Evolutionary conservation across 2,797 vertebrate species (phyloP), one percentile per base, ranked within the genome.

Genomic region (Clarias pachynema): DNA sequence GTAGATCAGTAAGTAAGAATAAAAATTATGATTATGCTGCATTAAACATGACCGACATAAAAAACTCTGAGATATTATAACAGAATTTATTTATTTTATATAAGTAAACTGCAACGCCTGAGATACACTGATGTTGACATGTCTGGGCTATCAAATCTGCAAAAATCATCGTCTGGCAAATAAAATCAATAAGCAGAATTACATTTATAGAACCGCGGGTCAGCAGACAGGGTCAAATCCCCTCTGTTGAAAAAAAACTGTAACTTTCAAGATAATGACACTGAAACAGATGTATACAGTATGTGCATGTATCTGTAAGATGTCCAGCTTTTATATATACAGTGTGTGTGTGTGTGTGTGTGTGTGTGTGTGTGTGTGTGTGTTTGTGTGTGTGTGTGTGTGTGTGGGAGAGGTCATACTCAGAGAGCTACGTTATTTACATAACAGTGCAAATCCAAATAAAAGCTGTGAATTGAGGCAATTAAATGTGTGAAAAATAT

Each of bases 401-500:
- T 49, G 24, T 75, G 15, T 20, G n/a, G 49, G 26, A 24, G 56
- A 59, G 56, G 29, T 59, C 74, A 78, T 34, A 78, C 20, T 29
- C 20, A 7, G 56, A 24, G 56, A 60, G 56, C 74, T 37, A 34
- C 29, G 34, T 60, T 78, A 34, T 59, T 59, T 77, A 59, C 20
- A 60, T 34, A 59, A 34, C 29, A 59, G 24, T 59, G 29, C 56
- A 59, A 75, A 26, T 56, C 26, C 18, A 29, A 59, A 77, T 22
- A 31, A 57, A 77, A 59, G 29, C 74, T 59, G 53, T 34, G 18
- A 34, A 56, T 7, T 31, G 49, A 29, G 26, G 49, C 15, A 78
- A 59, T 26, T 24, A 78, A 59, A 77, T 59, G 26, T 29, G 53
- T 77, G 73, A 78, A 77, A 73, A 29, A 34, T 57, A 77, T 8